phyloP scores from a whole-genome alignment of 2,797 vertebrate genomes.

The Limosa lapponica region DNA sequence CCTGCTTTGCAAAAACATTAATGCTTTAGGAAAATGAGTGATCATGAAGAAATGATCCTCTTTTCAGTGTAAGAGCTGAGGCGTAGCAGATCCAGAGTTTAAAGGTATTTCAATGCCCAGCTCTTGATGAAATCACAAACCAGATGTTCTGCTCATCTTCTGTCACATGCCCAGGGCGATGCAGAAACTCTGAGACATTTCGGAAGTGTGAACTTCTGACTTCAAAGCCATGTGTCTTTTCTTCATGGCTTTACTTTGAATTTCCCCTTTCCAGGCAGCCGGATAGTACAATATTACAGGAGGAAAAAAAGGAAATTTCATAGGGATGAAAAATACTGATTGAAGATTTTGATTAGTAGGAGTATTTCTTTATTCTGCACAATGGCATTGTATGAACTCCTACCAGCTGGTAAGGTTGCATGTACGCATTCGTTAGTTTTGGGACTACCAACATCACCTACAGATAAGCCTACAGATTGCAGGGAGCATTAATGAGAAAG shows the following conservation, averaged over 20 bases:
- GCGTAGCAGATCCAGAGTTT: neutral
- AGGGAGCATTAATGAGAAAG: neutral
- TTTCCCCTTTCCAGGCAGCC: neutral
- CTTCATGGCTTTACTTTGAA: neutral
- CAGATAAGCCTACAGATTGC: neutral
- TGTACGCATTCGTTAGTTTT: neutral
- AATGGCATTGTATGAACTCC: neutral
- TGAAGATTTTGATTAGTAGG: neutral
- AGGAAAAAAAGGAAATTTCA: neutral
- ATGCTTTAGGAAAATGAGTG: neutral
- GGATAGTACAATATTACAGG: neutral
- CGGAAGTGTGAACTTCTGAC: neutral
- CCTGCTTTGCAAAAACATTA: neutral
- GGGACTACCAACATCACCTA: neutral
- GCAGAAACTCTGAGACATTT: neutral
- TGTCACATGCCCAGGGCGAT: accelerated
- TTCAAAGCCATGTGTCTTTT: neutral
- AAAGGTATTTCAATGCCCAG: neutral
- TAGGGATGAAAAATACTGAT: neutral
- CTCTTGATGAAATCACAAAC: neutral
- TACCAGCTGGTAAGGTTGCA: neutral
- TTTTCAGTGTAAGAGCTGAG: neutral
- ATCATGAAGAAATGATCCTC: neutral
- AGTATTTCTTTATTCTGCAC: neutral
- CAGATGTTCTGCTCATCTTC: neutral